Conservation (phyloP, 1,140 invertebrate species). For the Ephestia elutella region DNA sequence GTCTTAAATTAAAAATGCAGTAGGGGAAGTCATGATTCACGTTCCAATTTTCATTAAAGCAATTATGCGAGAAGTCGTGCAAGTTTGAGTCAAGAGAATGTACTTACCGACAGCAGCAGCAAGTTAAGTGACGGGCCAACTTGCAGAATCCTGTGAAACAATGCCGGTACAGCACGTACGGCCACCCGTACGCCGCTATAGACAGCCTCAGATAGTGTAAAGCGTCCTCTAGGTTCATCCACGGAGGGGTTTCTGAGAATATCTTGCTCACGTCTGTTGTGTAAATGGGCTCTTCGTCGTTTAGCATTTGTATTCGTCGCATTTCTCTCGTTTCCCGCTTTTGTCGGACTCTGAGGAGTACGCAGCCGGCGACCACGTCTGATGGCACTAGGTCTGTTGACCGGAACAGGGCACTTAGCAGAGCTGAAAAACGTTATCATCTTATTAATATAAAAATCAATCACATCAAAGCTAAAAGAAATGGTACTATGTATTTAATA, state of each 20-base stretch:
- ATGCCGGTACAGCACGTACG: conserved; percentile 87
- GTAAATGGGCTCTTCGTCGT: conserved; percentile 80
- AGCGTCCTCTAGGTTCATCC: conserved; percentile 88
- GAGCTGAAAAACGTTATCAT: conserved; percentile 67
- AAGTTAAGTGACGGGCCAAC: conserved; percentile 80
- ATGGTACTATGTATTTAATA: too few species aligned
- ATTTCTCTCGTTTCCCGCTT: conserved; percentile 82
- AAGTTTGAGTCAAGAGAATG: not conserved
- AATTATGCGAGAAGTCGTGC: too few species aligned
- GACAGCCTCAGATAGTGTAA: conserved; percentile 86
- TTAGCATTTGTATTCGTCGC: conserved; percentile 79
- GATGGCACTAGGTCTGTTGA: conserved; percentile 91
- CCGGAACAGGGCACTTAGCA: conserved; percentile 84
- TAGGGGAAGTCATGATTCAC: not conserved
- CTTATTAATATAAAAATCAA: not conserved
- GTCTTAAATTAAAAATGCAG: too few species aligned
- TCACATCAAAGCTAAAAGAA: too few species aligned
- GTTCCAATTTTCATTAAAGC: too few species aligned
- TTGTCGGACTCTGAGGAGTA: conserved; percentile 84
- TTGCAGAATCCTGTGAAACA: conserved; percentile 84
- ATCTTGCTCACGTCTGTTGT: conserved; percentile 78
- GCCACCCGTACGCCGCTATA: conserved; percentile 92
- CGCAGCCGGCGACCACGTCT: conserved; percentile 89
- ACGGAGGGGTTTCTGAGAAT: conserved; percentile 78
- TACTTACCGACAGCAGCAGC: conserved; percentile 82